Conservation (phyloP, 1,140 invertebrate species). For the Charaxes varanes region DNA sequence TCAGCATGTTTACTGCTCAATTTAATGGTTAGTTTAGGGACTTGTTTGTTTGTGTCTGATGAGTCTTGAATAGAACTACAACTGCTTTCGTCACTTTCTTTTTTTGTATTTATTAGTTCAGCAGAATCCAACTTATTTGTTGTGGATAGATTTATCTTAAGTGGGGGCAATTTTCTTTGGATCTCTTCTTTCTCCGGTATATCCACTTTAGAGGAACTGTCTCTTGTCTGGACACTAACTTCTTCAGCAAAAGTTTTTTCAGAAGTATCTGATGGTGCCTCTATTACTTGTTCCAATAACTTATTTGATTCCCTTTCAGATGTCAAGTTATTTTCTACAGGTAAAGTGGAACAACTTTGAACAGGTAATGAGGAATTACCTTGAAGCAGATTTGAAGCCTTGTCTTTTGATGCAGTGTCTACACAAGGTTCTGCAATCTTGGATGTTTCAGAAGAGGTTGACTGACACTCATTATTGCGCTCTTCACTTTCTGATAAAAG, state of each 20-base stretch:
- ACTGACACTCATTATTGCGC: constrained; percentile 55
- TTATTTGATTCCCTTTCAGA: constrained; percentile 7
- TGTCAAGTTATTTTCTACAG: constrained; percentile 11
- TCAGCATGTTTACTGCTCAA: constrained; percentile 48
- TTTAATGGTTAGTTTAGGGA: constrained; percentile 66
- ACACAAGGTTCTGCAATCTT: constrained; percentile 3
- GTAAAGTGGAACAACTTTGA: constrained; percentile 1
- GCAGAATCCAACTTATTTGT: constrained; percentile 19
- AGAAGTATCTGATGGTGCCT: constrained; percentile 8
- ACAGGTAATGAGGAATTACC: not conserved
- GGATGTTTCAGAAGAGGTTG: constrained; percentile 42
- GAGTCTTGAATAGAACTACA: constrained; percentile 12
- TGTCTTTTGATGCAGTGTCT: not conserved
- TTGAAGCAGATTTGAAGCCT: constrained; percentile 1
- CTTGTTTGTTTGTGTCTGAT: constrained; percentile 37
- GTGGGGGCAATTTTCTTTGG: constrained; percentile 15
- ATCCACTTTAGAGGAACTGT: constrained; percentile 9
- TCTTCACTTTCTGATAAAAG: constrained; percentile 32
- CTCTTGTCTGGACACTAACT: constrained; percentile 11
- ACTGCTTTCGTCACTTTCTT: constrained; percentile 19
- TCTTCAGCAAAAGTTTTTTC: constrained; percentile 10
- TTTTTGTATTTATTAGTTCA: constrained; percentile 18
- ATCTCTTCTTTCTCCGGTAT: constrained; percentile 4
- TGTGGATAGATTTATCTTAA: constrained; percentile 16
- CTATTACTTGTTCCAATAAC: constrained; percentile 5